Base-by-base conservation (phyloP, 2,113 vertebrate genomes). In the Dicrurus megarhynchus region DNA sequence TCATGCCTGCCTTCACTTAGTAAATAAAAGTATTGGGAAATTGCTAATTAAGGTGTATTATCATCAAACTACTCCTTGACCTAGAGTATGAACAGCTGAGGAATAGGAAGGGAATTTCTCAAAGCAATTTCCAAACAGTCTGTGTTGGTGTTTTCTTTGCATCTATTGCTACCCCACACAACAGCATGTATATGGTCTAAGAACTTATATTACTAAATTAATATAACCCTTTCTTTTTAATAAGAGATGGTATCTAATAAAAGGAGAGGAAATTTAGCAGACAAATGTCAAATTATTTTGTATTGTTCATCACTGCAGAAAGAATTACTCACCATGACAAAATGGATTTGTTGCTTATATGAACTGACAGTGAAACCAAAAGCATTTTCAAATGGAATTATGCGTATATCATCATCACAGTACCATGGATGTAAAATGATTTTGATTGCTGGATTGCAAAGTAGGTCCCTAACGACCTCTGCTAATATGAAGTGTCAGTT, bases 381-480 rank as follows among this genome's bases (percentile, higher is more conserved):
- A 91, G 79, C 59, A 79, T 76, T 95, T 97, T 97, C 94, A 84
- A 53, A 93, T 93, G 88, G 91, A 92, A 95, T 97, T 93, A 87
- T 85, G 49, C 92, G 73, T 86, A 69, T 75, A 67, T 65, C 60
- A 46, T 69, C 86, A 91, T 91, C 83, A 41, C 56, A 82, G 81
- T 77, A n/a, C 64, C 33, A 23, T 26, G 44, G n/a, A 93, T 81
- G 41, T 78, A 89, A 97, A 96, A 79, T 77, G 32, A 85, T 78
- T 95, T 68, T 97, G 97, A 97, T 95, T 95, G 55, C 77, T 94
- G 44, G 41, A 81, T 91, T 86, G 46, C 69, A 87, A 96, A 96
- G 73, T 86, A 87, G 73, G 67, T 95, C 88, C 61, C 73, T 75
- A 89, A 89, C 1, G 26, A 94, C 75, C 89, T 84, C 94, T 47